Percentiles rank a stretch among this genome's conserved stretches.
Evolutionary conservation across 1,140 invertebrate species (phyloP).

Genomic region (Rhopalosiphum padi): DNA sequence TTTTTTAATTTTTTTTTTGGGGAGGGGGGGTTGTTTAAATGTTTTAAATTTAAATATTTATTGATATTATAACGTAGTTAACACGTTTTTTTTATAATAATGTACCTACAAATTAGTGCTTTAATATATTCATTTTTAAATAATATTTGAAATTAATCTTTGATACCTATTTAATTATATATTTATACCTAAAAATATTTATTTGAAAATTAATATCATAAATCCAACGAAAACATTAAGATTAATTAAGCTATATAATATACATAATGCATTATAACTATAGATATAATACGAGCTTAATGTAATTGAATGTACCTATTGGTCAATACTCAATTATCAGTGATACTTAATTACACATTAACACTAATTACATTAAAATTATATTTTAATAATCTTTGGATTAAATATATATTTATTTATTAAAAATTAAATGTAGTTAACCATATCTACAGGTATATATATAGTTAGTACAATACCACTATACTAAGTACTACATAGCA

Average conservation of each 20-base stretch:
- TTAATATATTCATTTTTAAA: not conserved
- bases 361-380: slow-evolving; percentile 12
- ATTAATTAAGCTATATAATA: not conserved
- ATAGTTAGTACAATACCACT: not conserved
- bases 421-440: not conserved
- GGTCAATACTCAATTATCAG: not conserved
- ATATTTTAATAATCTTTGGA: not conserved
- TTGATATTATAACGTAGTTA: not conserved
- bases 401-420: slow-evolving; percentile 5
- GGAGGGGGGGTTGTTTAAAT: too few relatives aligned
- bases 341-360: not conserved
- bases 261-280: not conserved
- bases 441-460: not conserved
- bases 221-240: not conserved
- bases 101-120: not conserved
- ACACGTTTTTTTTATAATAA: not conserved
- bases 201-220: not conserved
- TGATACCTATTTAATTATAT: not conserved
- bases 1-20: not conserved
- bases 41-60: not conserved
- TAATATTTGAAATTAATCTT: not conserved
- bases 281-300: not conserved
- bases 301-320: not conserved
- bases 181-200: not conserved
- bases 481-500: not conserved